Evolutionary conservation across 2,888 invertebrate genomes (phyloP).

Genomic region (Brenthis daphne): DNA sequence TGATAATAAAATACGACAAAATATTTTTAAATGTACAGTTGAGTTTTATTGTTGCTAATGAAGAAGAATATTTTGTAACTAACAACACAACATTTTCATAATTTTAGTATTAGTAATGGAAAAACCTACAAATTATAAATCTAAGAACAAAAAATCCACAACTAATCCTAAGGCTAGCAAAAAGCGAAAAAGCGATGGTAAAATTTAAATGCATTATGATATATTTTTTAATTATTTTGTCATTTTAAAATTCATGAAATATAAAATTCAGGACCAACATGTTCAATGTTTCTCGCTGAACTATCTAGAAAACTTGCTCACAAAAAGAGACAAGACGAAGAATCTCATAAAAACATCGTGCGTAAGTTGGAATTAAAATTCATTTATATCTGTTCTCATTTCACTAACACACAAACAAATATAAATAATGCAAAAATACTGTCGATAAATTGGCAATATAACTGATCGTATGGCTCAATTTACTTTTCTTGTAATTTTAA

Average conservation of each 20-base stretch:
- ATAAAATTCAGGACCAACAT: slow-evolving; percentile 58
- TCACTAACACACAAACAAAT: too few relatives aligned
- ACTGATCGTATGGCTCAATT: too few relatives aligned
- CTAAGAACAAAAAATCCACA: slow-evolving; percentile 63
- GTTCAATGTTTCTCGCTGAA: slow-evolving; percentile 72
- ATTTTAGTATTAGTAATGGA: slow-evolving; percentile 58
- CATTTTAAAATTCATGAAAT: neutral
- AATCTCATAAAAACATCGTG: slow-evolving; percentile 59
- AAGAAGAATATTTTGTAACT: neutral
- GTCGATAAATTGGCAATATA: too few relatives aligned
- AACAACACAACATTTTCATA: neutral
- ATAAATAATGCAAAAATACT: too few relatives aligned
- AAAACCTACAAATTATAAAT: slow-evolving; percentile 57
- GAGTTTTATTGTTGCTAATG: neutral
- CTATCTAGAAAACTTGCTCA: slow-evolving; percentile 62
- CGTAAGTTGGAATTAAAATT: slow-evolving; percentile 54
- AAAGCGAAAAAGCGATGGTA: slow-evolving; percentile 68
- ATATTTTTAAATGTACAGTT: too few relatives aligned
- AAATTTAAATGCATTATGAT: slow-evolving; percentile 2
- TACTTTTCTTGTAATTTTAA: too few relatives aligned
- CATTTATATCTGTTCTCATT: too few relatives aligned
- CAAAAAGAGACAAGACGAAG: slow-evolving; percentile 59
- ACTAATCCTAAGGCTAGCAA: slow-evolving; percentile 62
- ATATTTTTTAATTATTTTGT: neutral
- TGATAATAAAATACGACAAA: too few relatives aligned